Percentiles rank a stretch among this genome's conserved stretches.
Conservation (phyloP, 1,140 invertebrate species). For the Hypothenemus hampei region DNA sequence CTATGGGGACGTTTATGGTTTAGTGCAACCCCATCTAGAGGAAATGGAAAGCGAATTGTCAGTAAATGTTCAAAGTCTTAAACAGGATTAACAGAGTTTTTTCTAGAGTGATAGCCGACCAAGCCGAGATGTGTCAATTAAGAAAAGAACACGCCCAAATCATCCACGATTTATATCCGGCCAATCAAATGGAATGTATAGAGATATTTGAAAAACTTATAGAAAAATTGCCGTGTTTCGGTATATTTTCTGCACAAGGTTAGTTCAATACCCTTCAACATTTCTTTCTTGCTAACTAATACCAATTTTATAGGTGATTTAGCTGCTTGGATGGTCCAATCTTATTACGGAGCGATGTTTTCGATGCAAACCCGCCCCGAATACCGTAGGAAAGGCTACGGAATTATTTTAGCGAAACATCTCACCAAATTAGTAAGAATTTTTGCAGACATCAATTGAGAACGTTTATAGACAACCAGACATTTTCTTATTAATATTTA, state of each 20-base stretch:
- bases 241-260: slow-evolving; percentile 58
- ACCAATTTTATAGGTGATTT: slow-evolving; percentile 51
- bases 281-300: background rate
- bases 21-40: slow-evolving; percentile 3
- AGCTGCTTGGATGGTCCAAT: slow-evolving; percentile 82
- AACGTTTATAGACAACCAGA: too few relatives aligned
- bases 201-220: slow-evolving; percentile 76
- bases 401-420: slow-evolving; percentile 61
- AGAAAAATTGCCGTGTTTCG: slow-evolving; percentile 66
- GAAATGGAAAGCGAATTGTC: slow-evolving; percentile 3
- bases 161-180: slow-evolving; percentile 78
- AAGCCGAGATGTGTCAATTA: slow-evolving; percentile 62
- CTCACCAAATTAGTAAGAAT: slow-evolving; percentile 57
- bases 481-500: too few relatives aligned
- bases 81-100: slow-evolving; percentile 4
- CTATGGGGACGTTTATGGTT: slow-evolving; percentile 68
- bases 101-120: slow-evolving; percentile 55
- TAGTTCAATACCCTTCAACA: background rate
- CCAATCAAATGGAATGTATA: slow-evolving; percentile 77
- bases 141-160: slow-evolving; percentile 69
- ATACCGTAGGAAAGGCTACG: slow-evolving; percentile 72
- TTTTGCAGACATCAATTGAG: too few relatives aligned
- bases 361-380: slow-evolving; percentile 84
- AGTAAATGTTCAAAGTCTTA: too few relatives aligned
- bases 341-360: slow-evolving; percentile 84